Evolutionary conservation across 2,113 vertebrate species (phyloP), one percentile per base, ranked within the genome.

Genomic region (Halcyon malimbica): DNA sequence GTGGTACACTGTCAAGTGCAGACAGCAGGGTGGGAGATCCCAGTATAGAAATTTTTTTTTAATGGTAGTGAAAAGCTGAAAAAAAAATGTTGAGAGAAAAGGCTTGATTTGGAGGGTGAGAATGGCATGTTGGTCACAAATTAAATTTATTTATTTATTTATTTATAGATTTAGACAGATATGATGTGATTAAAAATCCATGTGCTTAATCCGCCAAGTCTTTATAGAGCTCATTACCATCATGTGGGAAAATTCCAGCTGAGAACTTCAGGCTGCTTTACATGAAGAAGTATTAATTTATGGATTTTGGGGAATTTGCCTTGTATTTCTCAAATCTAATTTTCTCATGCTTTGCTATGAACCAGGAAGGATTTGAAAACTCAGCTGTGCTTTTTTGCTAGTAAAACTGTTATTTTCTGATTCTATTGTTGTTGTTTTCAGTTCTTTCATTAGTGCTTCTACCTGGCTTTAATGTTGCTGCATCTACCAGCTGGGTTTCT

Each of bases 1-100:
- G 76, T 65, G 86, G 87, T 59, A 78, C 87, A 35, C 28, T 94
- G 76, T 94, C 87, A 97, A 90, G 62, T 62, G 87, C 90, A 97
- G 94, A 80, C 79, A 84, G 90, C 29, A 78, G 53, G 89, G 90
- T 62, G 90, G 93, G 90, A 95, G 48, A 82, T 94, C 82, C 48
- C 78, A 85, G 76, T 87, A 76, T 82, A 77, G 59, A 83, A 83
- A 81, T 94, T 28, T 71, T 29, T 71, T 86, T 83, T 80, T 83
- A 86, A 70, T 73, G 62, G 67, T 67, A 59, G 75, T 60, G 71
- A 83, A 94, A 79, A 87, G 53, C 64, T 10, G 53, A 67, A 44
- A 83, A 29, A 73, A 35, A 65, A 74, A n/a, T 35, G 14, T 10
- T 24, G n/a, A 88, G 54, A 67, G 53, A 79, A 85, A 90, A 83